Percentiles rank a stretch among this genome's conserved stretches.
Conservation (phyloP, 2,113 vertebrate genomes). For the Macrotus californicus region DNA sequence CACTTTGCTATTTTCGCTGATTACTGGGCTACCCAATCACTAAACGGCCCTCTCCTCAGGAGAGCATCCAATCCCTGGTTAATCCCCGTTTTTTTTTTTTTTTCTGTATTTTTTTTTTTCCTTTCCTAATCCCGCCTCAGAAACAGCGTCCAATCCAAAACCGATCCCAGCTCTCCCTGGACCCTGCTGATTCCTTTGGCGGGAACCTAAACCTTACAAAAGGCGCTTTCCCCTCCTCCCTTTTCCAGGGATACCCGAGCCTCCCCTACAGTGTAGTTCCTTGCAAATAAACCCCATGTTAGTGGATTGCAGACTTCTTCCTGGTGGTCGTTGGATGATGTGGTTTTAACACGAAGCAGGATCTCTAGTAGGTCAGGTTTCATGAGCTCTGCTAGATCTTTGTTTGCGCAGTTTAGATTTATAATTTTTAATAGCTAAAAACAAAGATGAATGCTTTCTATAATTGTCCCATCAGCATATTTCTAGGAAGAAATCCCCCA, state of each 20-base stretch:
- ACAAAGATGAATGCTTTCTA: not conserved
- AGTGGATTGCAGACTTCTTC: not conserved
- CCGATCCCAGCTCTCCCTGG: not conserved
- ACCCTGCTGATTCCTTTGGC: not conserved
- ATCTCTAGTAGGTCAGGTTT: not conserved
- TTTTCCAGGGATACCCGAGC: not conserved
- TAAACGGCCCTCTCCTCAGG: not conserved
- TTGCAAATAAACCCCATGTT: not conserved
- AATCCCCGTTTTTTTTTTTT: not conserved
- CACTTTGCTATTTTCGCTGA: not conserved
- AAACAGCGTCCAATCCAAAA: conserved; percentile 18
- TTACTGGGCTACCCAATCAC: not conserved
- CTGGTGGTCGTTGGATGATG: not conserved
- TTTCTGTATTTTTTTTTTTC: not conserved
- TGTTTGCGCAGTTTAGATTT: not conserved
- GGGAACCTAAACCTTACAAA: conserved; percentile 5
- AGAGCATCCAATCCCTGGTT: not conserved
- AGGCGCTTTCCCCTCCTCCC: not conserved
- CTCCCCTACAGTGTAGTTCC: not conserved
- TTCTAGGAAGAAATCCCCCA: not conserved
- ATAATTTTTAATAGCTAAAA: not conserved
- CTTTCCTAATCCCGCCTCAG: not conserved
- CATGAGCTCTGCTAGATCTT: not conserved
- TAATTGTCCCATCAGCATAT: not conserved
- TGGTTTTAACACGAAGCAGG: not conserved